These are phyloP conservation scores for Engraulis encrasicolus DNA, from an alignment of 2,113 vertebrate genomes.

Conservation along the genomic window DNA sequence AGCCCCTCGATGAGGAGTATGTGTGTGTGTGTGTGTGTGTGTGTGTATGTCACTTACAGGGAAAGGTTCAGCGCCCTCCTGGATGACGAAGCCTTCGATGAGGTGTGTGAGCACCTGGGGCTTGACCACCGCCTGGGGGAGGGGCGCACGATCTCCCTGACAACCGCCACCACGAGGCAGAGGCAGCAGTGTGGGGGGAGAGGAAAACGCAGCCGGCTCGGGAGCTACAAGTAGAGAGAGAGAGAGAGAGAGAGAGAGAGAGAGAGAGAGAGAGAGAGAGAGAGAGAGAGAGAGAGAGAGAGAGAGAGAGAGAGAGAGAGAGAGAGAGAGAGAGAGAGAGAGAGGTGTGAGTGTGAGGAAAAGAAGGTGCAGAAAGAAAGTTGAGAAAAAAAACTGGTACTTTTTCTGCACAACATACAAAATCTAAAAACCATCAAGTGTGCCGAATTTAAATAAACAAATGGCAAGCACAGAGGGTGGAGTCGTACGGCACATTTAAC, in stretches of 20 bases:
- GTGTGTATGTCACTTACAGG: slow-evolving; percentile 78
- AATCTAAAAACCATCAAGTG: too few relatives aligned
- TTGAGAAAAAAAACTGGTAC: too few relatives aligned
- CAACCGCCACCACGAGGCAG: slow-evolving; percentile 68
- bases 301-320: neutral
- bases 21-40: neutral
- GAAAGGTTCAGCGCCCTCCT: slow-evolving; percentile 97
- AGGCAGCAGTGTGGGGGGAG: slow-evolving; percentile 72
- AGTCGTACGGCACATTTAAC: too few relatives aligned
- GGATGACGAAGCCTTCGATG: slow-evolving; percentile 98
- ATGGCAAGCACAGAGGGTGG: too few relatives aligned
- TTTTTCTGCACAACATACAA: too few relatives aligned
- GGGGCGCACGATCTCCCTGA: slow-evolving; percentile 81
- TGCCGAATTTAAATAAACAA: too few relatives aligned
- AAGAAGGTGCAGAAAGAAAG: neutral
- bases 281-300: neutral
- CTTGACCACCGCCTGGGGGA: slow-evolving; percentile 96
- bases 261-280: neutral
- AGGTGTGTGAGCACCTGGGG: slow-evolving; percentile 98
- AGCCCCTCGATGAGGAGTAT: too few relatives aligned
- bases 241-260: neutral
- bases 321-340: slow-evolving; percentile 14
- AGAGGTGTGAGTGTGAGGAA: neutral
- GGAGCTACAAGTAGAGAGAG: slow-evolving; percentile 56
- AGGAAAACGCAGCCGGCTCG: slow-evolving; percentile 62